These are phyloP conservation scores for Tipula unca DNA, from an alignment of 2,888 invertebrate genomes.

Conservation along the genomic window DNA sequence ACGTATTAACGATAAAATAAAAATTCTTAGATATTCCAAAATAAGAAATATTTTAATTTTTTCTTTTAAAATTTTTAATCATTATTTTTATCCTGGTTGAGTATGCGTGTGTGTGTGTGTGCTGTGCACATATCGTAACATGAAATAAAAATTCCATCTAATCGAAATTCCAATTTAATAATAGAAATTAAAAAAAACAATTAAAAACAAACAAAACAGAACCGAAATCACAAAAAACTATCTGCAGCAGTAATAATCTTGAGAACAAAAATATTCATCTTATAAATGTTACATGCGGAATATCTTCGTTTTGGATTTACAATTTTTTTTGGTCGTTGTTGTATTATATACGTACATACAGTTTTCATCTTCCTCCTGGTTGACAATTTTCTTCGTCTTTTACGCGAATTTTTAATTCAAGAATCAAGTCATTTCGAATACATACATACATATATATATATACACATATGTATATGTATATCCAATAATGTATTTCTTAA, in stretches of 20 bases:
- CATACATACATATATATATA: too few species aligned
- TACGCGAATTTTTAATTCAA: background rate
- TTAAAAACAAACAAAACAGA: background rate
- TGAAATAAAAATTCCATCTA: conserved; percentile 14
- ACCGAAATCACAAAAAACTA: background rate
- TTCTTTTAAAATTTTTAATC: background rate
- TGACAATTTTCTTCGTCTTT: background rate
- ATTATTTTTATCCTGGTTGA: background rate
- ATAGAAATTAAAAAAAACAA: background rate
- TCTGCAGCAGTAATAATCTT: too few species aligned
- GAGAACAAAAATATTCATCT: background rate
- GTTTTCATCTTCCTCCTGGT: background rate
- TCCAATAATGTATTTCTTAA: background rate
- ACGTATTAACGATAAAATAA: background rate
- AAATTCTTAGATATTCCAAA: background rate
- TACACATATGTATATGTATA: too few species aligned
- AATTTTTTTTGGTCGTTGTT: background rate
- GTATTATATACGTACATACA: too few species aligned
- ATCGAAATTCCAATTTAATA: background rate
- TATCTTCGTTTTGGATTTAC: background rate
- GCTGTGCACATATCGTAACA: background rate
- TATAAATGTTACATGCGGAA: background rate
- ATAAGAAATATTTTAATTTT: background rate
- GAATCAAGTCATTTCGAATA: background rate
- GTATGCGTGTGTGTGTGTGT: background rate